Conservation (phyloP, 2,113 vertebrate genomes). For the Zosterops japonicus region DNA sequence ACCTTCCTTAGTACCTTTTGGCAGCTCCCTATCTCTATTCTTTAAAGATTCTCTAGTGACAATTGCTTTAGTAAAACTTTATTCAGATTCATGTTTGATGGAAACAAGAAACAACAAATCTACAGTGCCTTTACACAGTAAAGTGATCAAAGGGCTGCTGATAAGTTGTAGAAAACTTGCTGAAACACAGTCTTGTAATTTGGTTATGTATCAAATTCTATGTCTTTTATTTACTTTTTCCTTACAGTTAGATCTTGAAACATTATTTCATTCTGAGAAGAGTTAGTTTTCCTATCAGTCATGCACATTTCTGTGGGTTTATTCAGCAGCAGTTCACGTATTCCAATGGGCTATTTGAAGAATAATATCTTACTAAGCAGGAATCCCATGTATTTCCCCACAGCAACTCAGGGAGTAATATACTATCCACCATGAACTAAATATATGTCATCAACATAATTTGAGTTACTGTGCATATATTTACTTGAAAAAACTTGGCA, state of each 20-base stretch:
- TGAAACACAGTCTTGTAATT: not conserved
- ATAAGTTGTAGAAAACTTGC: not conserved
- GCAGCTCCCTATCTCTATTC: not conserved
- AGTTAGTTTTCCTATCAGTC: not conserved
- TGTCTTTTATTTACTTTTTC: not conserved
- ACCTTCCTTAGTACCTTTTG: not conserved
- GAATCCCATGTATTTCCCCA: not conserved
- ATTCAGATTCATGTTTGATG: not conserved
- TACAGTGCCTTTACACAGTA: not conserved
- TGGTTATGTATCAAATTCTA: not conserved
- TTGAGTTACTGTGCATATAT: not conserved
- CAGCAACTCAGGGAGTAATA: not conserved
- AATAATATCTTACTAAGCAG: not conserved
- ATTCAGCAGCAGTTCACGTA: not conserved
- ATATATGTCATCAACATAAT: not conserved
- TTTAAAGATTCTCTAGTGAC: not conserved
- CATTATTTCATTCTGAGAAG: not conserved
- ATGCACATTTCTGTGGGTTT: not conserved
- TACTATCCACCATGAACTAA: not conserved
- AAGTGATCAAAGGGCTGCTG: not conserved
- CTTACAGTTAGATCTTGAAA: not conserved
- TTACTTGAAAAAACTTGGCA: not conserved
- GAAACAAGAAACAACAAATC: not conserved
- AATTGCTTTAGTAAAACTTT: not conserved
- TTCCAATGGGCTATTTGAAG: not conserved